A percentile compares a stretch with the other conserved stretches of the same genome.
phyloP scores from a whole-genome alignment of 1,140 invertebrate genomes.

The Parapsyche elsis region DNA sequence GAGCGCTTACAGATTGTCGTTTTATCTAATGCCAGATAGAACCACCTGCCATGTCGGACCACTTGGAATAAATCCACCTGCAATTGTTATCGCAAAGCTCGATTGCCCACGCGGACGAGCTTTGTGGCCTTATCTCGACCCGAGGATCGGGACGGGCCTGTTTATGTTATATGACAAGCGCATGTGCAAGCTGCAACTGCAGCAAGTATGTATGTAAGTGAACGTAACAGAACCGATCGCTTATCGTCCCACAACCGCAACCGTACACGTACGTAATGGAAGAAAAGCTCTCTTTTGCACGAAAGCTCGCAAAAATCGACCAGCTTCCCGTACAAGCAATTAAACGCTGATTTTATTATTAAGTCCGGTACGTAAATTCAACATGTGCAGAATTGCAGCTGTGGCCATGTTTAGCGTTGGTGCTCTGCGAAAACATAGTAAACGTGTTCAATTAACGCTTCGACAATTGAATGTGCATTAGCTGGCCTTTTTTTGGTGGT shows the following conservation, averaged over 20 bases:
- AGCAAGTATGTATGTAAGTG: too few relatives aligned
- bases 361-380: too few relatives aligned
- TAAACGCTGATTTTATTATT: neutral
- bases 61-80: neutral
- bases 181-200: neutral
- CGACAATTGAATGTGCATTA: neutral
- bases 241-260: neutral
- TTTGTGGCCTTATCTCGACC: neutral
- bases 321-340: neutral
- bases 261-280: neutral
- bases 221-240: neutral
- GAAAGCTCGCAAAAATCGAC: too few relatives aligned
- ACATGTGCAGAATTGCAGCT: neutral
- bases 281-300: neutral
- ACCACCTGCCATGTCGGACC: neutral
- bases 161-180: neutral
- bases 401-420: neutral
- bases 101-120: neutral
- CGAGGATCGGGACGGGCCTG: constrained; percentile 3
- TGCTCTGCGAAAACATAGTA: neutral
- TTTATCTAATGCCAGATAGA: constrained; percentile 1
- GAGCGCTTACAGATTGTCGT: neutral
- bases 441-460: constrained; percentile 11
- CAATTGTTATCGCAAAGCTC: constrained; percentile 11
- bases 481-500: neutral